These are phyloP conservation scores for Lepidurus couesii DNA, from an alignment of 1,140 invertebrate genomes.

Conservation along the genomic window DNA sequence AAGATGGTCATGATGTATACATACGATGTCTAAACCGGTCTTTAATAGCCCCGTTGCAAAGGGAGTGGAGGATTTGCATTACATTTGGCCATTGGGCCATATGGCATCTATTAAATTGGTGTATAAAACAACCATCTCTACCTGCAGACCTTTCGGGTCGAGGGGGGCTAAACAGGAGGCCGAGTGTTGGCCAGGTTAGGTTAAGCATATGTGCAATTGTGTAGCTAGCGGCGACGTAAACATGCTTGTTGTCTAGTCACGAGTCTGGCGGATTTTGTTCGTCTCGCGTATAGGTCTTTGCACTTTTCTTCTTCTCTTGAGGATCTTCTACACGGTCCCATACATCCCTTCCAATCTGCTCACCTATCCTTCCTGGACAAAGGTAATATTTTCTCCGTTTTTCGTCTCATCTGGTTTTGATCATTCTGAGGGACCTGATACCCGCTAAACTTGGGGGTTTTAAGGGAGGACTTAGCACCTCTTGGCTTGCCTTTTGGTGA, in stretches of 20 bases:
- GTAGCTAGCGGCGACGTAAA: neutral
- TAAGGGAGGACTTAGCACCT: too few relatives aligned
- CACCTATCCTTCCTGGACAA: too few relatives aligned
- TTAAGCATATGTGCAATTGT: constrained; percentile 15
- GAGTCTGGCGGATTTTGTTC: neutral
- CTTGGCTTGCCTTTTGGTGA: too few relatives aligned
- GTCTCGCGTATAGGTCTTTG: neutral
- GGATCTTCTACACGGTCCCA: too few relatives aligned
- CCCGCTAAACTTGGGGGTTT: too few relatives aligned
- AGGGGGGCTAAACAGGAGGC: neutral
- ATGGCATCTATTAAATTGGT: neutral
- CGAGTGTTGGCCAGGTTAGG: neutral
- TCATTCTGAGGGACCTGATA: too few relatives aligned
- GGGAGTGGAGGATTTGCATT: constrained; percentile 21
- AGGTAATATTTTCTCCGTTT: too few relatives aligned
- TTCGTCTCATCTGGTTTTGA: too few relatives aligned
- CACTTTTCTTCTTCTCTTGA: neutral
- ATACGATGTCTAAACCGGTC: neutral
- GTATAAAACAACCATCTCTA: constrained; percentile 8
- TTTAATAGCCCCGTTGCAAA: neutral
- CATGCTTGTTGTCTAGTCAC: neutral
- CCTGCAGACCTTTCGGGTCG: neutral
- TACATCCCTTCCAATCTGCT: too few relatives aligned
- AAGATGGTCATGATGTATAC: neutral
- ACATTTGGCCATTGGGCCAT: constrained; percentile 6